Evolutionary conservation across 2,113 vertebrate genomes (phyloP).

Genomic region (Gobius niger): DNA sequence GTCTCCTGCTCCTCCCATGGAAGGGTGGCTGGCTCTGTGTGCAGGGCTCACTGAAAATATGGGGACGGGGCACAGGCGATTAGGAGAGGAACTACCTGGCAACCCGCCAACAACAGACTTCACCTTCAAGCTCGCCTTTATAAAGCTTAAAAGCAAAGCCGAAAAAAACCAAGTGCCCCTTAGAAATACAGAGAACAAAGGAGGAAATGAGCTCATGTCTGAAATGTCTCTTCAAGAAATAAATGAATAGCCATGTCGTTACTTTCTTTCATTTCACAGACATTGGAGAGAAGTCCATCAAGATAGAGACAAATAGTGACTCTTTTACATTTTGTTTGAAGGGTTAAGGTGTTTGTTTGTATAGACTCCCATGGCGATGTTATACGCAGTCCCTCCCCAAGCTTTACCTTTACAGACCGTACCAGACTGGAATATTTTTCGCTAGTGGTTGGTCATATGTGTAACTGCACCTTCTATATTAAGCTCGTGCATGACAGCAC

Average conservation of each 20-base stretch:
- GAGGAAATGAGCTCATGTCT: conserved; percentile 17
- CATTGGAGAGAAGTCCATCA: too few relatives aligned
- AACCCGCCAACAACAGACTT: conserved; percentile 35
- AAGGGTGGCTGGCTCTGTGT: conserved; percentile 28
- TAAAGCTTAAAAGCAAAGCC: conserved; percentile 29
- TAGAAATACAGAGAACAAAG: conserved; percentile 23
- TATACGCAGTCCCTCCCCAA: too few relatives aligned
- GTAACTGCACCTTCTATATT: too few relatives aligned
- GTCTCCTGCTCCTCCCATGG: conserved; percentile 30
- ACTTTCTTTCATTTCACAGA: not conserved
- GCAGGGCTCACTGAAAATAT: conserved; percentile 30
- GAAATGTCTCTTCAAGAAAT: conserved; percentile 3
- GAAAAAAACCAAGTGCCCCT: conserved; percentile 8
- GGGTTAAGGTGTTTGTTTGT: too few relatives aligned
- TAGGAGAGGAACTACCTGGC: conserved; percentile 53
- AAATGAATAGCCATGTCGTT: not conserved
- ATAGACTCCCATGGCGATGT: too few relatives aligned
- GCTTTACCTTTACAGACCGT: too few relatives aligned
- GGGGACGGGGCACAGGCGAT: conserved; percentile 36
- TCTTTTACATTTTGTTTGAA: too few relatives aligned
- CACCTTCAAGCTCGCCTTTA: conserved; percentile 35
- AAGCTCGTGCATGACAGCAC: too few relatives aligned
- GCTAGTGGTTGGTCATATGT: too few relatives aligned
- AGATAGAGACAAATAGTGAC: too few relatives aligned
- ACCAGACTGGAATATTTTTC: too few relatives aligned